Conservation (phyloP, 1,140 invertebrate genomes). For the Monochamus saltuarius region DNA sequence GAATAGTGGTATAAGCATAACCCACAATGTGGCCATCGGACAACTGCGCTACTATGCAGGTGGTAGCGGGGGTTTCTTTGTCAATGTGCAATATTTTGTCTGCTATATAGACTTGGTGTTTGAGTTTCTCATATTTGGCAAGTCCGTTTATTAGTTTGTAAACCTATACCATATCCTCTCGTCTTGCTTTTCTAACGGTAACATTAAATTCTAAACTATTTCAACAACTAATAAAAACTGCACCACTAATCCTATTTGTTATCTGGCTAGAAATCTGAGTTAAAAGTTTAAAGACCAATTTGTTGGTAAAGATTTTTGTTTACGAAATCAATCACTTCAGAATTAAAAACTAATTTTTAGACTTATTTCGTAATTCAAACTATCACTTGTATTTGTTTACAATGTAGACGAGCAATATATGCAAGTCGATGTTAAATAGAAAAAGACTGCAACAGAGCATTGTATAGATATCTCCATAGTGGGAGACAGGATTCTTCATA, state of each 20-base stretch:
- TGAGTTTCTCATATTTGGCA: constrained; percentile 78
- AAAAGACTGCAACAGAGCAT: no score
- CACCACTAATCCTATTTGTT: no score
- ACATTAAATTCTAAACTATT: constrained; percentile 16
- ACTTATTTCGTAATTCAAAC: no score
- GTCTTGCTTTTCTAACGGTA: constrained; percentile 31
- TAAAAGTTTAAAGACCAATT: not conserved
- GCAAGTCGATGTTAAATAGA: no score
- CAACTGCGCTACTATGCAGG: constrained; percentile 66
- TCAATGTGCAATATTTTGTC: constrained; percentile 68
- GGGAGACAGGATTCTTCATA: no score
- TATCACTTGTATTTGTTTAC: not conserved
- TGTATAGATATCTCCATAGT: no score
- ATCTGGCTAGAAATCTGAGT: constrained; percentile 1
- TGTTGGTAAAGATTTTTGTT: not conserved
- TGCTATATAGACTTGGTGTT: constrained; percentile 68
- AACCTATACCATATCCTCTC: constrained; percentile 35
- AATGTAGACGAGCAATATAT: no score
- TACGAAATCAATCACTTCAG: no score
- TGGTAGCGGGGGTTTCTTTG: constrained; percentile 61
- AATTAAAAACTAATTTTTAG: no score
- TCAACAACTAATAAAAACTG: no score
- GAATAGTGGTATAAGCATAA: constrained; percentile 74
- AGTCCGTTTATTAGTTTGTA: constrained; percentile 50
- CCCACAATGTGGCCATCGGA: constrained; percentile 57